Percentiles rank a stretch among this genome's conserved stretches.
Evolutionary conservation across 2,888 invertebrate genomes (phyloP).

Genomic region (Plagodis dolabraria): DNA sequence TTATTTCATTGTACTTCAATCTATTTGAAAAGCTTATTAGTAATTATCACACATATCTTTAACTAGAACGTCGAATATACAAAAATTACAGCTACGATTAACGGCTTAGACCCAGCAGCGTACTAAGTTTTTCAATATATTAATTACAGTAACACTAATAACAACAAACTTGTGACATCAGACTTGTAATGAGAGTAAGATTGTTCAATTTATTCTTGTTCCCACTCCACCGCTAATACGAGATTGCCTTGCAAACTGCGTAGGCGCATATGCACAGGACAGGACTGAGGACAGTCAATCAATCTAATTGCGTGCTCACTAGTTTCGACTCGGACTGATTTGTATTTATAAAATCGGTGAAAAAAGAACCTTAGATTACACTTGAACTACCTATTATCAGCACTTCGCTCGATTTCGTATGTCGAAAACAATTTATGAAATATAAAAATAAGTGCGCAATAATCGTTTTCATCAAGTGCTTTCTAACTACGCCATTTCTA

Average conservation of each 20-base stretch:
- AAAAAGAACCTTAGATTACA: no score
- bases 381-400: no score
- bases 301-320: no score
- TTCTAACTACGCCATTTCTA: conserved; percentile 6
- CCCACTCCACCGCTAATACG: conserved; percentile 43
- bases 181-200: conserved; percentile 55
- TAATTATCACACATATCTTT: conserved; percentile 82
- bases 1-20: conserved; percentile 81
- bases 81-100: conserved; percentile 65
- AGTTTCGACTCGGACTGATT: no score
- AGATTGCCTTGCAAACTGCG: conserved; percentile 35
- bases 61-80: conserved; percentile 76
- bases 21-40: conserved; percentile 80
- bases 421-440: conserved; percentile 7
- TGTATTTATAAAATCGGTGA: no score
- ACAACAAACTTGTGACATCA: conserved; percentile 53
- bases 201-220: conserved; percentile 47
- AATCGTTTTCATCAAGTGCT: conserved; percentile 17
- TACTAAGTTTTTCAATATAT: conserved; percentile 22
- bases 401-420: neutral
- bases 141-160: conserved; percentile 36
- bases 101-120: conserved; percentile 57
- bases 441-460: conserved; percentile 22
- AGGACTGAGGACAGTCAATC: no score
- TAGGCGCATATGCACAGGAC: conserved; percentile 33